Conservation (phyloP, 2,797 vertebrate species). For the Myotis daubentonii region DNA sequence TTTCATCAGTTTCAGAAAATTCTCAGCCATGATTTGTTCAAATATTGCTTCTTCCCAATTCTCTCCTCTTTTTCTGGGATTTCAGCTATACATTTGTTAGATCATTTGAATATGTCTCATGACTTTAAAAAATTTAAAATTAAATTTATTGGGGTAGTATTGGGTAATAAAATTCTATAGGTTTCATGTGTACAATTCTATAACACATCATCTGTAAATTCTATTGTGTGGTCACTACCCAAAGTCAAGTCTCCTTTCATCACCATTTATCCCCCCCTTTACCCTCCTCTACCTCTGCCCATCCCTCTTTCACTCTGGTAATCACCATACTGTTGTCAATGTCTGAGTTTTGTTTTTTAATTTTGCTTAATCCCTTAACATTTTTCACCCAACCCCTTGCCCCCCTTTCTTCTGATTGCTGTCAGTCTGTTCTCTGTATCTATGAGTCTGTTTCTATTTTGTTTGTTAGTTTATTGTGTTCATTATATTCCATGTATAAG, state of each 20-base stretch:
- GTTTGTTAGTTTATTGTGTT: neutral
- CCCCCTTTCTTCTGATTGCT: neutral
- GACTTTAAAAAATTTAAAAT: neutral
- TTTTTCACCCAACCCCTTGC: neutral
- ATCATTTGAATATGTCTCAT: neutral
- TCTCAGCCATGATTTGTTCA: neutral
- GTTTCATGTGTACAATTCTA: neutral
- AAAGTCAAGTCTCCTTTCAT: neutral
- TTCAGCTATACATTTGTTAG: slow-evolving; percentile 13
- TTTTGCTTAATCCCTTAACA: neutral
- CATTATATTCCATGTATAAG: neutral
- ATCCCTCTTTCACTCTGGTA: neutral
- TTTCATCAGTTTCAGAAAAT: slow-evolving; percentile 18
- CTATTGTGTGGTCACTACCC: neutral
- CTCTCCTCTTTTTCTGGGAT: neutral
- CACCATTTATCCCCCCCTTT: neutral
- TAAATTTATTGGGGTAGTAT: neutral
- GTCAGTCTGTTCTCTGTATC: neutral
- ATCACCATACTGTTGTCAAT: neutral
- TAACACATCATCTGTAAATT: neutral
- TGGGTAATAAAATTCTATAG: neutral
- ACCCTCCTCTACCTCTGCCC: neutral
- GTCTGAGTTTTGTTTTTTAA: neutral
- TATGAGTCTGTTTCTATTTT: neutral
- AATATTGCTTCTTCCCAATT: neutral